Percentiles rank a stretch among this genome's conserved stretches.
Evolutionary conservation across 92 coral and sea anemone species (phyloP).

Genomic region (Epizoanthus rinbou): DNA sequence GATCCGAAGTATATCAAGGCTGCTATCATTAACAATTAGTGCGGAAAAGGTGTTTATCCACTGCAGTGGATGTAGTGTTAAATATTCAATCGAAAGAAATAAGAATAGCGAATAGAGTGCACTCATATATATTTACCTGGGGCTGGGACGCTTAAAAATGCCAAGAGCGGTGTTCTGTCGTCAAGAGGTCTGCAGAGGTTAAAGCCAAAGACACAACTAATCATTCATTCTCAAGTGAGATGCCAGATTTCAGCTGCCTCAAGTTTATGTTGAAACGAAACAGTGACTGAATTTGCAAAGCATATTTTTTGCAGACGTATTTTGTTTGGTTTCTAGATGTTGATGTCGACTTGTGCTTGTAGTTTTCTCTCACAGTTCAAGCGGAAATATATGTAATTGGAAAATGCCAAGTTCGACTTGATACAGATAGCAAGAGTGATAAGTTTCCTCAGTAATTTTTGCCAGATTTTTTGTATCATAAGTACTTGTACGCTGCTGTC

Average conservation of each 20-base stretch:
- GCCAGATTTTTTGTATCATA: not conserved
- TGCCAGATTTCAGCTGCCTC: not conserved
- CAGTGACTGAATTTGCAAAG: not conserved
- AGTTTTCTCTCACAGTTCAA: not conserved
- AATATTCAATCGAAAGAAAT: too few species aligned
- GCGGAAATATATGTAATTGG: not conserved
- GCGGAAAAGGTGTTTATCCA: too few species aligned
- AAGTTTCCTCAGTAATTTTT: too few species aligned
- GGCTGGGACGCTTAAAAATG: not conserved
- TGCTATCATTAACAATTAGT: too few species aligned
- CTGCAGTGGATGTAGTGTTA: too few species aligned
- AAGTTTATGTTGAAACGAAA: not conserved
- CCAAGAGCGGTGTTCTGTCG: conserved; percentile 15
- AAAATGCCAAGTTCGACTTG: not conserved
- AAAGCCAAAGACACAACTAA: not conserved
- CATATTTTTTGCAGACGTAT: not conserved
- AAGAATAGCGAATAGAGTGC: not conserved
- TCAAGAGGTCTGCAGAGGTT: conserved; percentile 21
- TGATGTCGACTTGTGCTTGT: too few species aligned
- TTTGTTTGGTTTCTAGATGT: too few species aligned
- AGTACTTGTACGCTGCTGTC: not conserved
- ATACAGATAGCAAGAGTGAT: too few species aligned
- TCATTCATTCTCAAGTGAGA: conserved; percentile 16
- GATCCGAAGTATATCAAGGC: too few species aligned
- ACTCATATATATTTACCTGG: not conserved